Evolutionary conservation across 2,888 invertebrate species (phyloP), one percentile per base, ranked within the genome.

Genomic region (Agrochola litura): DNA sequence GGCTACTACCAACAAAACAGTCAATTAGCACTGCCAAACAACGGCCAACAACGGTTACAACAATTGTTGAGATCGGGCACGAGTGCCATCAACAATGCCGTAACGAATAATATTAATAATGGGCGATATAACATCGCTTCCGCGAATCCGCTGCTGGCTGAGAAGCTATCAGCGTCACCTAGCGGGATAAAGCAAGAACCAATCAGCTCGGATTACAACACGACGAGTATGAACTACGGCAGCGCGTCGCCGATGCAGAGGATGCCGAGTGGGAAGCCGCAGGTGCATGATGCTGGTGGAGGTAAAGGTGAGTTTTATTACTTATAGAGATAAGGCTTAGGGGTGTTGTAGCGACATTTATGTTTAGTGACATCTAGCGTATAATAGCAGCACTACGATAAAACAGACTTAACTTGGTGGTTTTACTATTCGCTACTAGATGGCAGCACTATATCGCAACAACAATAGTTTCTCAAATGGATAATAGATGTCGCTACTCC

Each of bases 131-230:
- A 98, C 87, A 98, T 99, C 85, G 98, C 98, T 49, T 98, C 98
- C 19, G 98, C 98, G 67, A 99, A 99, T 95, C 99, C 99, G 25
- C 95, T 99, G 86, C 97, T 99, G 82, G 99, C 99, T 88, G 99
- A 99, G 97, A 98, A 98, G 93, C 94, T 97, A 86, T 97, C 99
- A 91, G 98, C 99, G 94, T 98, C 98, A 97, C 97, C 97, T 95
- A 96, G 97, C 95, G 95, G 97, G 92, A 95, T 97, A 95, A 96
- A 97, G 95, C 96, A 97, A 83, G 96, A 97, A 90, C 97, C 97
- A 16, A 92, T 96, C 83, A 96, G 96, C 82, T 94, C 95, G 82
- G 97, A 97, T 88, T 97, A 97, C 90, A 96, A 93, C 90, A 96
- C 96, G 73, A 92, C 95, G 89, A 94, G 95, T 92, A 96, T 97